phyloP scores from a whole-genome alignment of 2,888 invertebrate genomes.

The Noctua janthina region DNA sequence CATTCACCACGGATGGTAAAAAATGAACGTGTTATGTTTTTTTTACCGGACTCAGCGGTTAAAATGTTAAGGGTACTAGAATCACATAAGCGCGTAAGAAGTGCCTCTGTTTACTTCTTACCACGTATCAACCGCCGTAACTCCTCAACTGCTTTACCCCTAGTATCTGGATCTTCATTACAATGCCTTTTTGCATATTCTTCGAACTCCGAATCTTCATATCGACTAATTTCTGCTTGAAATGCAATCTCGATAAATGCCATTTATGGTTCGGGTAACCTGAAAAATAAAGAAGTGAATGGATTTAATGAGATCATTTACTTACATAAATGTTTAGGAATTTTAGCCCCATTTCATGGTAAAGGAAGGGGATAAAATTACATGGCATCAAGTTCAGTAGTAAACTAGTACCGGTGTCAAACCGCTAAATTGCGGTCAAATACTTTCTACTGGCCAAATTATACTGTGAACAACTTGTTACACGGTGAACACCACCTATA shows the following conservation, averaged over 20 bases:
- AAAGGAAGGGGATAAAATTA: too few species aligned
- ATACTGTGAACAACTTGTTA: conserved; percentile 29
- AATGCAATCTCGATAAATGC: conserved; percentile 85
- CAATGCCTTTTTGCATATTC: conserved; percentile 83
- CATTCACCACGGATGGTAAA: neutral
- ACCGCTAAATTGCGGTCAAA: conserved; percentile 2
- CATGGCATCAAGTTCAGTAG: neutral
- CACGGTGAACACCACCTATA: neutral
- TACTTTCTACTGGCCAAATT: conserved; percentile 27
- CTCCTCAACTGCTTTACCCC: conserved; percentile 80
- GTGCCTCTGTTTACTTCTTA: conserved; percentile 65
- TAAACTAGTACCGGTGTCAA: neutral
- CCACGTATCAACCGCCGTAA: conserved; percentile 85
- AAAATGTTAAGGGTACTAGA: conserved; percentile 52
- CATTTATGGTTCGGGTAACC: conserved; percentile 66
- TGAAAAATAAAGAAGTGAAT: conserved; percentile 9
- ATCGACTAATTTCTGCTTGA: conserved; percentile 85
- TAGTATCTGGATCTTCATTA: conserved; percentile 81
- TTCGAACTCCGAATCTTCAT: conserved; percentile 85
- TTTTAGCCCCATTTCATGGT: neutral
- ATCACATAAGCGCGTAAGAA: conserved; percentile 23
- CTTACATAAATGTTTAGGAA: neutral
- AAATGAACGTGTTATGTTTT: conserved; percentile 20
- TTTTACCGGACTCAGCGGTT: conserved; percentile 38
- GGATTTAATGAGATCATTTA: neutral